Evolutionary conservation across 2,888 invertebrate species (phyloP), one percentile per base, ranked within the genome.

Genomic region (Pantelozetes paolii): DNA sequence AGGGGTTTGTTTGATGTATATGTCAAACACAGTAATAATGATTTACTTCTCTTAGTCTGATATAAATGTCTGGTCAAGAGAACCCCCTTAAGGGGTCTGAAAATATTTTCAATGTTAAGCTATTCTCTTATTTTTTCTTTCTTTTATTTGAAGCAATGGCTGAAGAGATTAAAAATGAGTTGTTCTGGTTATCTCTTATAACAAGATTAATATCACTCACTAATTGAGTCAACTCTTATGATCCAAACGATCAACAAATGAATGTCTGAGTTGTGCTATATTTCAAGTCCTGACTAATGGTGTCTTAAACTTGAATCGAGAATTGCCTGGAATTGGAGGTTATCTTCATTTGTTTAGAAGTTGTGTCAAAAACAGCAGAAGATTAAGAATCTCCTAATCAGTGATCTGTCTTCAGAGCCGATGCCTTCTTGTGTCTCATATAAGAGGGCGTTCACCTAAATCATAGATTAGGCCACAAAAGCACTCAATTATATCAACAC

Each of bases 361-460:
- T 36, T 50, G 20, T 50, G 50, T 50, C 50, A 20, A 50, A 50
- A 50, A n/a, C n/a, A n/a, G 50, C 50, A 50, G 50, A 50, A 50
- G 50, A 6, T 18, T 50, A 50, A 50, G 50, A 15, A 50, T 9
- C 20, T 18, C 50, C 50, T 50, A 50, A 50, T 50, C 50, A 50
- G 50, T 20, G 50, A 50, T 50, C 50, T 50, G 50, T 50, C 6
- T 50, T 50, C 20, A 20, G 15, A 5, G 11, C 36, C 18, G 50
- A 50, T 50, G 8, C 6, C 50, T 50, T 15, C 50, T 9, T 50
- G 6, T 50, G 50, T 50, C 20, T 36, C 50, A 50, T 50, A 50
- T 15, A 9, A 15, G 50, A 50, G 50, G 50, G 50, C 50, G 50
- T 50, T 50, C 50, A 50, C 50, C 50, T 15, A 50, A 50, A 50